These are phyloP conservation scores for Ispidina picta DNA, from an alignment of 2,797 vertebrate genomes.

Conservation along the genomic window DNA sequence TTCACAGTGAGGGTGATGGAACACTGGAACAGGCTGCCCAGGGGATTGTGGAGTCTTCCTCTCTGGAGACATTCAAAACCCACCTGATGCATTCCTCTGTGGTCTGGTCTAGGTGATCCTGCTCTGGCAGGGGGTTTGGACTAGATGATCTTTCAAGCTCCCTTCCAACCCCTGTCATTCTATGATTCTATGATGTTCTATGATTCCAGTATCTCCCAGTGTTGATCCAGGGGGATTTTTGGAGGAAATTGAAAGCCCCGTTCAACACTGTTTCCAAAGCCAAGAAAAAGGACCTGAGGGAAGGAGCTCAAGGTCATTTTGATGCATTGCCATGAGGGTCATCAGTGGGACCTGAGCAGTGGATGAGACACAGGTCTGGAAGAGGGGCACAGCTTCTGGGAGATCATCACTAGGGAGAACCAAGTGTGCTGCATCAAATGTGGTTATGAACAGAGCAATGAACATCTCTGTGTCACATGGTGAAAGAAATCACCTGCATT, in stretches of 20 bases:
- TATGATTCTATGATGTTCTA: too few relatives aligned
- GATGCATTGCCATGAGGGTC: background rate
- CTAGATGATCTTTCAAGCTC: too few relatives aligned
- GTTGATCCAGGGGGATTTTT: background rate
- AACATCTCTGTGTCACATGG: background rate
- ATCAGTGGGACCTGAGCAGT: background rate
- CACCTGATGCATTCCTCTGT: too few relatives aligned
- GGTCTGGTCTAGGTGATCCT: too few relatives aligned
- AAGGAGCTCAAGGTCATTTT: background rate
- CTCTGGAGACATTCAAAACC: too few relatives aligned
- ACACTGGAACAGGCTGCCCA: too few relatives aligned
- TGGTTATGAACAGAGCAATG: background rate
- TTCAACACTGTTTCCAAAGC: background rate
- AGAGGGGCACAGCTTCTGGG: background rate
- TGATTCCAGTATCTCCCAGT: background rate
- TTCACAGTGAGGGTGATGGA: too few relatives aligned
- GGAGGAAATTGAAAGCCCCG: background rate
- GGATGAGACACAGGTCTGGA: background rate
- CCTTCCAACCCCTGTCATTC: too few relatives aligned
- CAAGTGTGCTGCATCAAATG: background rate
- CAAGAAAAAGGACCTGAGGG: constrained; percentile 9
- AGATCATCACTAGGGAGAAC: background rate
- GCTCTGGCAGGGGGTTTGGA: too few relatives aligned
- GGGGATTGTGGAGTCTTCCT: too few relatives aligned
- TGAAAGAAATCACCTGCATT: background rate